Conservation (phyloP, 2,113 vertebrate species). For the Paramisgurnus dabryanus region DNA sequence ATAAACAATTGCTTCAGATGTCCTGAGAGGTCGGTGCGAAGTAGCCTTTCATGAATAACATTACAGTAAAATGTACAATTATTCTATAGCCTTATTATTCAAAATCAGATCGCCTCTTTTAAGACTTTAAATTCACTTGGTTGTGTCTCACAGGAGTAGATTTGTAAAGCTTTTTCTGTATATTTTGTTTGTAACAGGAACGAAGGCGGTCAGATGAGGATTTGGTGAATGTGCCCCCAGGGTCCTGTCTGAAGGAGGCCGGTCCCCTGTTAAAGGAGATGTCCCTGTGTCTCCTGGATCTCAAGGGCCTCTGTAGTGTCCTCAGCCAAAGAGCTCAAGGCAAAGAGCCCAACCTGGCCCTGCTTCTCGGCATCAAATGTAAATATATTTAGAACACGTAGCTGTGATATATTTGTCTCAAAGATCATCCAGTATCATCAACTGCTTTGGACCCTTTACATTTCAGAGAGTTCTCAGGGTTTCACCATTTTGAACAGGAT, state of each 20-base stretch:
- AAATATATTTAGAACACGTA: slow-evolving; percentile 59
- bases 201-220: slow-evolving; percentile 75
- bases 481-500: too few relatives aligned
- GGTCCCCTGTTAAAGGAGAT: slow-evolving; percentile 89
- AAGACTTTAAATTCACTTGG: neutral
- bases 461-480: too few relatives aligned
- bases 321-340: slow-evolving; percentile 90
- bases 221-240: slow-evolving; percentile 56
- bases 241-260: slow-evolving; percentile 73
- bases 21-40: too few relatives aligned
- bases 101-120: too few relatives aligned
- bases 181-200: slow-evolving; percentile 63
- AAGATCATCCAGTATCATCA: too few relatives aligned
- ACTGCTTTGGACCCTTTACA: too few relatives aligned
- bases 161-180: slow-evolving; percentile 18
- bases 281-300: slow-evolving; percentile 89
- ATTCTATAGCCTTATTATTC: too few relatives aligned
- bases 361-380: slow-evolving; percentile 94
- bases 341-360: slow-evolving; percentile 91
- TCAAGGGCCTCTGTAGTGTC: slow-evolving; percentile 92
- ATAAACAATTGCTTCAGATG: neutral
- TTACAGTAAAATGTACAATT: too few relatives aligned
- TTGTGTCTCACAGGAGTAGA: neutral
- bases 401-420: too few relatives aligned
- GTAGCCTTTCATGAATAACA: too few relatives aligned